phyloP scores from a whole-genome alignment of 1,140 invertebrate genomes.

The Drosophila rhopaloa region DNA sequence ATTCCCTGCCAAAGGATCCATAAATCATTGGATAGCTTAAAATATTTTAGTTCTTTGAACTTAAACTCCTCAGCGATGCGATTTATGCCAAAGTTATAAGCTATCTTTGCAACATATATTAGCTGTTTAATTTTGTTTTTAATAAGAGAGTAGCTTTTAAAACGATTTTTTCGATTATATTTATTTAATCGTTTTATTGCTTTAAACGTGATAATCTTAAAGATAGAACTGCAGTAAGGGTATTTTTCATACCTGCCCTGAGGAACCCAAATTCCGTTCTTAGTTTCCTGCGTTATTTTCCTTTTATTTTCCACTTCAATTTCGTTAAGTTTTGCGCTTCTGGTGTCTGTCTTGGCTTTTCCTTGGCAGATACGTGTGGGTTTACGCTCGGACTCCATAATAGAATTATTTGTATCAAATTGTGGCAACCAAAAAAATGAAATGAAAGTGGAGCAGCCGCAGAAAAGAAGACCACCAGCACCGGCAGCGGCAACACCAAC shows the following conservation, averaged over 20 bases:
- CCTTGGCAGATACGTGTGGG: conserved; percentile 43
- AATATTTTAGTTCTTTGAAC: not conserved
- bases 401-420: conserved; percentile 77
- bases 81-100: too few species aligned
- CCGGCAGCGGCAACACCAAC: not conserved
- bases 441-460: conserved; percentile 54
- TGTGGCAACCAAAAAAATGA: conserved; percentile 57
- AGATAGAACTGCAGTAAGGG: not conserved
- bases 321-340: conserved; percentile 51
- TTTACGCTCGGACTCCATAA: conserved; percentile 61
- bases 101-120: too few species aligned
- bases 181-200: too few species aligned
- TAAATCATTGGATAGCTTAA: not conserved
- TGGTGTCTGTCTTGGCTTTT: conserved; percentile 21
- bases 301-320: conserved; percentile 59
- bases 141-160: too few species aligned
- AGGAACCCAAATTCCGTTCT: not conserved
- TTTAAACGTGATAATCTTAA: too few species aligned
- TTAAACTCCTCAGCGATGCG: too few species aligned
- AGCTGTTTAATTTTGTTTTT: too few species aligned
- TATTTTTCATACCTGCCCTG: not conserved
- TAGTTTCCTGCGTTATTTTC: conserved; percentile 17
- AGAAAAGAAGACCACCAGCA: not conserved
- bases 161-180: too few species aligned
- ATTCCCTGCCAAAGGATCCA: conserved; percentile 14